phyloP scores from a whole-genome alignment of 1,140 invertebrate species.

The Penaeus chinensis region DNA sequence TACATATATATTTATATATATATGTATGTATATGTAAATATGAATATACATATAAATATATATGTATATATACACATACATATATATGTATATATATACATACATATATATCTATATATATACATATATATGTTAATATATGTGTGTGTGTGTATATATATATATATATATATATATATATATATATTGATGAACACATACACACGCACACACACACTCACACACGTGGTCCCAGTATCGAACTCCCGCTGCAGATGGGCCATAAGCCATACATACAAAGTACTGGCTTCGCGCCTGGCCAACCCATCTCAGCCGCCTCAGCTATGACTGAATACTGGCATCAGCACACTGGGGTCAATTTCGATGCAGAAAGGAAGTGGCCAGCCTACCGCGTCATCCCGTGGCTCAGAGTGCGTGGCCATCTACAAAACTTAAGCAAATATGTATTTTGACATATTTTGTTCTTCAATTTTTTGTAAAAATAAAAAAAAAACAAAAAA shows the following conservation, averaged over 20 bases:
- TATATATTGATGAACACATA: not conserved
- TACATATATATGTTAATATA: not conserved
- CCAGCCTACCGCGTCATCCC: no score
- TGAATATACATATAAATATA: constrained; percentile 20
- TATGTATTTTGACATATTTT: no score
- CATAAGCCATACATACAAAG: not conserved
- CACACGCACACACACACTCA: not conserved
- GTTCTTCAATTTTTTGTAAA: no score
- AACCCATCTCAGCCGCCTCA: no score
- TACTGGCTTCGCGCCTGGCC: no score
- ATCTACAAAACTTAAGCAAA: no score
- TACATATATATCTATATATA: not conserved
- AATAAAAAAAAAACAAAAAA: no score
- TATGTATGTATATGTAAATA: not conserved
- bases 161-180: constrained; percentile 13
- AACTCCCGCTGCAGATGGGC: not conserved
- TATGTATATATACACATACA: constrained; percentile 9
- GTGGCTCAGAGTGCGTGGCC: no score
- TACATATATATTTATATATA: not conserved
- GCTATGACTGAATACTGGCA: no score
- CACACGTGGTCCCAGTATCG: no score
- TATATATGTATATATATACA: not conserved
- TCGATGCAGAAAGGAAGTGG: no score
- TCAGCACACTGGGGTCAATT: no score
- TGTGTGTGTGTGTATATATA: not conserved